Evolutionary conservation across 2,113 vertebrate species (phyloP), one percentile per base, ranked within the genome.

Genomic region (Alaudala cheleensis): DNA sequence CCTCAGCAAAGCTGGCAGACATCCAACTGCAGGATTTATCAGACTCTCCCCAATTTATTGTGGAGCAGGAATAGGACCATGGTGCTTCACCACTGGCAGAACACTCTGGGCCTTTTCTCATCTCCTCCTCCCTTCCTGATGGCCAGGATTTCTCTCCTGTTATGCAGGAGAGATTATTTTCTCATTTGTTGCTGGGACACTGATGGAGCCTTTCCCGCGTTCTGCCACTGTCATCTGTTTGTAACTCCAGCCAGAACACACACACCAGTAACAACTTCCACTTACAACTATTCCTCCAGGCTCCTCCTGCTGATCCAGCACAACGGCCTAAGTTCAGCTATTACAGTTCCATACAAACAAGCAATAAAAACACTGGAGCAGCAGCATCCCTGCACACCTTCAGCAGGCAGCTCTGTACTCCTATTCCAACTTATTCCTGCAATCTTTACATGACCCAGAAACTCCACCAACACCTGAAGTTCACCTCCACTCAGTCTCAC

Each of bases 371-470:
- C 39, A 12, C 12, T 26, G 6, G 29, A 4, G 57, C 61, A 54
- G 33, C 4, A 61, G 16, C 67, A 56, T 5, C 56, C 11, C 39
- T 12, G 2, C 44, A 50, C 33, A 50, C 33, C 61, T 61, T 21
- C 0, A 44, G 47, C 34, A 74, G 60, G 42, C 61, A 88, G 77
- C 57, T 74, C 44, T 62, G 50, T 42, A 11, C 12, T n/a, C 53
- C 51, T 11, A 7, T 11, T 19, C n/a, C 25, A 50, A 78, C 60
- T 60, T 22, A 39, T 14, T 49, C 56, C 81, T 67, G 40, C 33
- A 60, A 42, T 34, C 39, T 19, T 12, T 7, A 22, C 0, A 0
- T 34, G 33, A 79, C 34, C 44, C 15, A 42, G 29, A 54, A 74
- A 44, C 16, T 44, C 14, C 7, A 1, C 3, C 33, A 76, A 5